Conservation (phyloP, 2,888 invertebrate genomes). For the Philereme transversata region DNA sequence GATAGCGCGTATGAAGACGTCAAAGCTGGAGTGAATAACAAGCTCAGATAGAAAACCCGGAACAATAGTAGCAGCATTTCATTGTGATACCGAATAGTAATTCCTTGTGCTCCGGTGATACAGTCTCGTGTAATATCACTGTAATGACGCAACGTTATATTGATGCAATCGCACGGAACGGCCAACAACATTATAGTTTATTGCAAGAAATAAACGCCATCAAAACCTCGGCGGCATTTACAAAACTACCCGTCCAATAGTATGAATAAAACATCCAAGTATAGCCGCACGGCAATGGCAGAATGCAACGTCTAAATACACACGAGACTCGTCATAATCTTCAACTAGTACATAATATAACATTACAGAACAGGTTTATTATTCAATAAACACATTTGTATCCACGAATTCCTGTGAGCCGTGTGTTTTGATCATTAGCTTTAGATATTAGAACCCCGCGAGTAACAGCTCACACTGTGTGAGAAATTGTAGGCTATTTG, state of each 20-base stretch:
- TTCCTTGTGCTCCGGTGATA: conserved; percentile 23
- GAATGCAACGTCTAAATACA: conserved; percentile 54
- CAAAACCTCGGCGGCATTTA: conserved; percentile 38
- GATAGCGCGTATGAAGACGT: conserved; percentile 80
- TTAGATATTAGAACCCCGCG: conserved; percentile 69
- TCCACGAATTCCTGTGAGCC: conserved; percentile 64
- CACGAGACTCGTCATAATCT: conserved; percentile 55
- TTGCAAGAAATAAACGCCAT: conserved; percentile 33
- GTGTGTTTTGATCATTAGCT: conserved; percentile 72
- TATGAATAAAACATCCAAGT: conserved; percentile 57
- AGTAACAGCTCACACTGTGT: conserved; percentile 70
- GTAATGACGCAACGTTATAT: conserved; percentile 52
- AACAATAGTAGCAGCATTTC: conserved; percentile 74
- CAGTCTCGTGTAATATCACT: conserved; percentile 54
- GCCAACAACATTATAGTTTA: conserved; percentile 28
- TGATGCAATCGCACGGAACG: conserved; percentile 39
- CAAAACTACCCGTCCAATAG: conserved; percentile 51
- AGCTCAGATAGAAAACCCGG: conserved; percentile 63
- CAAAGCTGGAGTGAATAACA: conserved; percentile 70
- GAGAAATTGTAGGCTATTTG: conserved; percentile 73
- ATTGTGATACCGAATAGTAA: conserved; percentile 57
- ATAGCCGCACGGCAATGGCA: conserved; percentile 45
- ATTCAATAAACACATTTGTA: conserved; percentile 71
- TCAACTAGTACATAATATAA: conserved; percentile 44
- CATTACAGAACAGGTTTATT: conserved; percentile 64